Conservation (phyloP, 1,140 invertebrate genomes). For the Pomacea maculata region DNA sequence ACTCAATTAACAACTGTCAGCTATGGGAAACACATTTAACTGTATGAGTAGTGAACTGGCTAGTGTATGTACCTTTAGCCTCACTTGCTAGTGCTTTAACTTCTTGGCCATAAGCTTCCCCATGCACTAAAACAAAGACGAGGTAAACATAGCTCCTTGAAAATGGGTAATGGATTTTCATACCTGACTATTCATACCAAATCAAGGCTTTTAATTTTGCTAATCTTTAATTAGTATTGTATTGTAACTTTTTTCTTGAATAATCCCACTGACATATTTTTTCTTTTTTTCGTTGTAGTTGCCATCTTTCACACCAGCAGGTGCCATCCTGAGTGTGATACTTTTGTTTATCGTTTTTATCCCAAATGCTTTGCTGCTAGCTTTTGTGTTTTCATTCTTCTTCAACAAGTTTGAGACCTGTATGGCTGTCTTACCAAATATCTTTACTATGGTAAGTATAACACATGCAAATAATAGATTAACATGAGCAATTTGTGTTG, state of each 20-base stretch:
- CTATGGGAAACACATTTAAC: no score
- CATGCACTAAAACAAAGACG: neutral
- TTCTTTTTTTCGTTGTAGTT: constrained; percentile 45
- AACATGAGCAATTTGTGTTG: no score
- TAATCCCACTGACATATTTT: neutral
- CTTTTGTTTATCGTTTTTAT: constrained; percentile 78
- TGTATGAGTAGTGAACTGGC: no score
- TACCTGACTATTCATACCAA: constrained; percentile 58
- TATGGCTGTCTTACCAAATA: constrained; percentile 65
- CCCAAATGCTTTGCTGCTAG: constrained; percentile 78
- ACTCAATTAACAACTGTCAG: no score
- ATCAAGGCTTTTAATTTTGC: neutral
- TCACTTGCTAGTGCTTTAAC: no score
- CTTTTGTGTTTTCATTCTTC: constrained; percentile 79
- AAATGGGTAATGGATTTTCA: no score
- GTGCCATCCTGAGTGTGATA: constrained; percentile 76
- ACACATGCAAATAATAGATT: neutral
- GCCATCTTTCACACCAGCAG: constrained; percentile 67
- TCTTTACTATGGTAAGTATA: constrained; percentile 54
- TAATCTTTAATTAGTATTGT: neutral
- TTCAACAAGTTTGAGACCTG: constrained; percentile 85
- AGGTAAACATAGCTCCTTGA: neutral
- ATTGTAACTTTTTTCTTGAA: neutral
- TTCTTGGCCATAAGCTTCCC: no score
- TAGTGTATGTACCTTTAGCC: no score